Percentiles rank a stretch among this genome's conserved stretches.
phyloP scores from a whole-genome alignment of 1,140 invertebrate genomes.

The Cyclargus thomasi region DNA sequence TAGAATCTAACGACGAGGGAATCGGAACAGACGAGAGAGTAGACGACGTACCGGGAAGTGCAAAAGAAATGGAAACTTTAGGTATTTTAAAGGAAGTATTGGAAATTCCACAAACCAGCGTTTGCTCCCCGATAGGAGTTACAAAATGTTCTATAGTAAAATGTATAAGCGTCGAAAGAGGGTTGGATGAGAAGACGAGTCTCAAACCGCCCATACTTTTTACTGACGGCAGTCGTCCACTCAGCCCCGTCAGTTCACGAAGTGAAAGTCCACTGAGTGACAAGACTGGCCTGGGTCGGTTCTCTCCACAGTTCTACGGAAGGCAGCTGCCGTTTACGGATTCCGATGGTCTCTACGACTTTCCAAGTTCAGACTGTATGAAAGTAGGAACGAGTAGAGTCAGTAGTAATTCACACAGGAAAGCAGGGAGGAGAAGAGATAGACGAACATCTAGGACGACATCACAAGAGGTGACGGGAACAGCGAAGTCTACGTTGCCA shows the following conservation, averaged over 20 bases:
- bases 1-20: conserved; percentile 84
- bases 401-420: conserved; percentile 70
- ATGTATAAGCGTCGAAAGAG: conserved; percentile 69
- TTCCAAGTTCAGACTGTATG: conserved; percentile 82
- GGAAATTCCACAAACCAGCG: conserved; percentile 54
- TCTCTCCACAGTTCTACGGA: conserved; percentile 83
- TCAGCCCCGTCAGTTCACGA: conserved; percentile 83
- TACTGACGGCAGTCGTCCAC: conserved; percentile 76
- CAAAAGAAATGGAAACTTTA: conserved; percentile 80
- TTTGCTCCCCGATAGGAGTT: conserved; percentile 61
- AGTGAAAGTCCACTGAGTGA: conserved; percentile 86
- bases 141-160: conserved; percentile 69
- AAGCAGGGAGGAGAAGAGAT: conserved; percentile 72
- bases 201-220: conserved; percentile 80
- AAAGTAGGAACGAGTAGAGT: conserved; percentile 58
- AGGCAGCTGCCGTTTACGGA: conserved; percentile 81
- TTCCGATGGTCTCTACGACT: conserved; percentile 85
- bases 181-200: conserved; percentile 71
- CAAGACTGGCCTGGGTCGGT: conserved; percentile 77
- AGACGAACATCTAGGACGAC: conserved; percentile 60
- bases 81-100: conserved; percentile 65
- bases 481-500: conserved; percentile 71
- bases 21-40: conserved; percentile 82
- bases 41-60: conserved; percentile 79
- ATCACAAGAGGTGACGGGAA: conserved; percentile 58